Evolutionary conservation across 2,797 vertebrate genomes (phyloP), one percentile per base, ranked within the genome.

Genomic region (Acipenser transmontanus): DNA sequence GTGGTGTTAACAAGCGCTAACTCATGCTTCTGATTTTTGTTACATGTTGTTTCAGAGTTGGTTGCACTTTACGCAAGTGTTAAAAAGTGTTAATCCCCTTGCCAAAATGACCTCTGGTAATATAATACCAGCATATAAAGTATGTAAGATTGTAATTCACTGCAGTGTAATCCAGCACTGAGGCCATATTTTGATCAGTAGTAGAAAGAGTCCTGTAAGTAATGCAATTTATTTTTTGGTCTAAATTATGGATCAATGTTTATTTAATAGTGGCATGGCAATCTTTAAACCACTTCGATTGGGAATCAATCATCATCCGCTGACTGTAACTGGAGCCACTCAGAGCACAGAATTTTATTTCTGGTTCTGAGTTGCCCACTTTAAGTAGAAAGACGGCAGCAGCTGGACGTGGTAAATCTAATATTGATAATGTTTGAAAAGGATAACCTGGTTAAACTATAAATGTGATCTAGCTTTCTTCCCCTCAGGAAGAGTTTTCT

Each of bases 401-500:
- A 50, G 47, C 47, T 50, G 48, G 17, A 4, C 48, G 48, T 50
- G 14, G 14, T 13, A 14, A 14, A 49, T 50, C 48, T 13, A 6
- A 50, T 50, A 14, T 48, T 65, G 63, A 17, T 65, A 51, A 65
- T 65, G 50, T 20, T 47, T 47, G 8, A 8, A 65, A 52, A 65
- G 6, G 50, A 11, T 17, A 50, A 52, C 50, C 50, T 14, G 50
- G 7, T 54, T 14, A 10, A 50, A 47, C 20, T 13, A 48, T 5
- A 50, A 49, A 10, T 65, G 49, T 47, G 4, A 51, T 52, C 2
- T 13, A 65, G 50, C 7, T 54, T 51, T 65, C 50, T 11, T 2
- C 34, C 20, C 9, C 50, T 17, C 7, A 6, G 13, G 63, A 64
- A 49, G 50, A 14, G 63, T 49, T 52, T 52, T 50, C 63, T 17